Evolutionary conservation across 2,113 vertebrate genomes (phyloP), one percentile per base, ranked within the genome.

Genomic region (Datnioides undecimradiatus): DNA sequence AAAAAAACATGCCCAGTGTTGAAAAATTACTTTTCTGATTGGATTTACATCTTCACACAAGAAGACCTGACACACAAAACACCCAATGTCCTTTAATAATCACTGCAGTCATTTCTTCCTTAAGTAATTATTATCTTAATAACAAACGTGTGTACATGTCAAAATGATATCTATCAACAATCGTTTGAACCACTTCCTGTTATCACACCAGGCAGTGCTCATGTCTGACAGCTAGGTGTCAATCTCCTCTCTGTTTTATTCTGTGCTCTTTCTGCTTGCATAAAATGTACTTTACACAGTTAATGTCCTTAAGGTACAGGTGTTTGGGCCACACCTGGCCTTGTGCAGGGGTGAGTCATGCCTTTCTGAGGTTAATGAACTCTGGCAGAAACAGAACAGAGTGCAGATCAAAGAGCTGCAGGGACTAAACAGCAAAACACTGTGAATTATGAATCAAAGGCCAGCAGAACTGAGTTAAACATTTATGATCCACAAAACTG

Each of bases 151-250:
- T 49, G 9, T 38, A 36, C 21, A 36, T 38, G 2, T 27, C 7
- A 52, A 68, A 40, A 19, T 4, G 0, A 25, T 52, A 27, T 23
- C 1, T 17, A 12, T 12, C 38, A 19, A 21, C 21, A 5, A 29
- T 23, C 3, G 19, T 41, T n/a, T n/a, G n/a, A 49, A 51, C 12
- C 5, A 51, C 21, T 49, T 49, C 1, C 3, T 2, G 5, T 10
- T 4, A 25, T 43, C 23, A 29, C 17, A 19, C 4, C 9, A 54
- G 13, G 64, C 19, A 79, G 2, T 69, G 14, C 49, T 77, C 16
- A 10, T 8, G 2, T 74, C 16, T 73, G 45, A 46, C 69, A 21
- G 19, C 85, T 58, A 88, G 85, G 48, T 67, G 89, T 45, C 79
- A 54, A 14, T 68, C 0, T 62, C 0, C 1, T 60, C 54, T 11